Conservation (phyloP, 2,888 invertebrate species). For the Tribolium freemani region DNA sequence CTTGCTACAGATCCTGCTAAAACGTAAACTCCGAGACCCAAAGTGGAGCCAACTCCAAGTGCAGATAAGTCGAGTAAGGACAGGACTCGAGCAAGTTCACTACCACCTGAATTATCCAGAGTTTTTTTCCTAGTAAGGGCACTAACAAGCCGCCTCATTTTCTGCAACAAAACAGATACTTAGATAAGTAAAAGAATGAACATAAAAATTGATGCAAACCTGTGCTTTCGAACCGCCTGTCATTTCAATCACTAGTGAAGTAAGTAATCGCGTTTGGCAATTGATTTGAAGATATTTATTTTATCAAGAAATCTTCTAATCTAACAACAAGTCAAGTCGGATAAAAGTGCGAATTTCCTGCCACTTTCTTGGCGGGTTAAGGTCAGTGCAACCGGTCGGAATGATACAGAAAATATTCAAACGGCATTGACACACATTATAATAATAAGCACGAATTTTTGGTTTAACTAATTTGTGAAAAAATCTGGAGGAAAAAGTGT, state of each 20-base stretch:
- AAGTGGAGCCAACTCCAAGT: slow-evolving; percentile 88
- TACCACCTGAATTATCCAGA: background rate
- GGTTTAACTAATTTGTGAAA: background rate
- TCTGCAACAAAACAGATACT: background rate
- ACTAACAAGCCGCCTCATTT: background rate
- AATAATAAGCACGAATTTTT: background rate
- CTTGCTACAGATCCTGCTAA: slow-evolving; percentile 91
- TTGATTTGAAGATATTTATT: background rate
- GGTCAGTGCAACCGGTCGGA: background rate
- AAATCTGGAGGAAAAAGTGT: background rate
- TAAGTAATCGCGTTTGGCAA: background rate
- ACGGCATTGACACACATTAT: background rate
- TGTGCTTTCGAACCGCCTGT: background rate
- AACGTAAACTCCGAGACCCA: slow-evolving; percentile 96
- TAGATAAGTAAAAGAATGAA: background rate
- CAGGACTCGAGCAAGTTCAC: slow-evolving; percentile 74
- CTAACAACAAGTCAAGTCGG: background rate
- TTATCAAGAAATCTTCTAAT: background rate
- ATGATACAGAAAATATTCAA: background rate
- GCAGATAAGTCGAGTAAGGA: slow-evolving; percentile 88
- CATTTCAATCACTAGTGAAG: background rate
- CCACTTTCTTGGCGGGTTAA: background rate
- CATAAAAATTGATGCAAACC: background rate
- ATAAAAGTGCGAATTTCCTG: background rate
- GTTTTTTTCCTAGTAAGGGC: background rate